Evolutionary conservation across 1,140 invertebrate species (phyloP).

Genomic region (Periplaneta americana): DNA sequence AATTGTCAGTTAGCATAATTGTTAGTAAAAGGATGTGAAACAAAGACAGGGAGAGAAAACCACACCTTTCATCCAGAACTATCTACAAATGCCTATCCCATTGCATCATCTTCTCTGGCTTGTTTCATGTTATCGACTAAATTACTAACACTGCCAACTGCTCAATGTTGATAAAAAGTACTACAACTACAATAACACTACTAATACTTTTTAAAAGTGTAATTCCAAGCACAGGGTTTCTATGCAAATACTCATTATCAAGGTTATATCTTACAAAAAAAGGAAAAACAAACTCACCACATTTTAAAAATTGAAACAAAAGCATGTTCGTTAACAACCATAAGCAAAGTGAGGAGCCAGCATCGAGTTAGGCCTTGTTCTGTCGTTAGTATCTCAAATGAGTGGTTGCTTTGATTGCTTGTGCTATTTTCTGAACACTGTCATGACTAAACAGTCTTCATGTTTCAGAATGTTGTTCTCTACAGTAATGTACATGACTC

Average conservation of each 20-base stretch:
- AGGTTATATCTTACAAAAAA: neutral
- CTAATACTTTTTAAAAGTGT: neutral
- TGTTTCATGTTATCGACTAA: neutral
- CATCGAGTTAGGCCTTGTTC: neutral
- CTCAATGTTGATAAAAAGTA: neutral
- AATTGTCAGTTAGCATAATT: no score
- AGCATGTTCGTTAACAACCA: neutral
- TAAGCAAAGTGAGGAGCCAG: neutral
- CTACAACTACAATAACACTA: neutral
- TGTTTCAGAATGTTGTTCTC: neutral
- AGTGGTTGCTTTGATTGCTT: no score
- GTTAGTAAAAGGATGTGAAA: neutral
- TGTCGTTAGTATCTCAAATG: no score
- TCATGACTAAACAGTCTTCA: neutral
- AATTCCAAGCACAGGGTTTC: neutral
- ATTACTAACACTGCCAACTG: neutral
- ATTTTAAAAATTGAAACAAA: neutral
- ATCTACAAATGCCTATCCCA: neutral
- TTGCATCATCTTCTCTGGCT: neutral
- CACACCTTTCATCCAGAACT: neutral
- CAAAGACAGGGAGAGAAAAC: neutral
- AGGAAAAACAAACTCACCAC: neutral
- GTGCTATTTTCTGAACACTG: neutral
- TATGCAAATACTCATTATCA: neutral
- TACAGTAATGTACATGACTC: neutral